Evolutionary conservation across 2,113 vertebrate genomes (phyloP).

Genomic region (Charina bottae): DNA sequence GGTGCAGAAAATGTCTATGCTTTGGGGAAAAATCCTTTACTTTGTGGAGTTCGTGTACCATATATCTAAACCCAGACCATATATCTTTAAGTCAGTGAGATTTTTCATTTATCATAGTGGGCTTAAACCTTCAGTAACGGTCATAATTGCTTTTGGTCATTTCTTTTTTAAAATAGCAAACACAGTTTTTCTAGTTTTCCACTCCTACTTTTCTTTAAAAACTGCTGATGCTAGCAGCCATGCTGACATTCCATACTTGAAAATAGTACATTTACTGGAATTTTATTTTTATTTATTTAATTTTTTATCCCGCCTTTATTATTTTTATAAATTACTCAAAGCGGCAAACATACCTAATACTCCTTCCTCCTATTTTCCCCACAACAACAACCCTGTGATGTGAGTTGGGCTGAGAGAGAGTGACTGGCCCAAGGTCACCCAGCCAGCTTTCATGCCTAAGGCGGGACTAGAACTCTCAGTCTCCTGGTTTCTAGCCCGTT

Average conservation of each 20-base stretch:
- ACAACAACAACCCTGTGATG: no score
- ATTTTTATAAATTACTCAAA: no score
- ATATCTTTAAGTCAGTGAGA: not conserved
- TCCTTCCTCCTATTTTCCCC: no score
- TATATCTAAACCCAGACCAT: accelerated
- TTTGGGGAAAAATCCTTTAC: not conserved
- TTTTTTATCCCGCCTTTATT: no score
- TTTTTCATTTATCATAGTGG: not conserved
- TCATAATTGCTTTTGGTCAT: not conserved
- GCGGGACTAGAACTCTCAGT: no score
- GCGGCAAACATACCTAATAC: no score
- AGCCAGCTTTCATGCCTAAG: no score
- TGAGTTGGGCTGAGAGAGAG: no score
- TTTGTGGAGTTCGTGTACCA: not conserved
- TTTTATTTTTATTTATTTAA: no score
- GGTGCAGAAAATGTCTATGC: not conserved
- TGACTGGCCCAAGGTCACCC: no score
- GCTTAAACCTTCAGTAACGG: not conserved
- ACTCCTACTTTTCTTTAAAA: not conserved
- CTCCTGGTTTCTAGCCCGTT: no score
- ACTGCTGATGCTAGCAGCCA: constrained; percentile 26
- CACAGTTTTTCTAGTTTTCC: not conserved
- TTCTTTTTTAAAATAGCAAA: not conserved
- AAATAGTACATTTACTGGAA: not conserved
- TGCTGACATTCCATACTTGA: constrained; percentile 9